Base-by-base conservation (phyloP, 92 coral and sea anemone species). In the Porites cylindrica region DNA sequence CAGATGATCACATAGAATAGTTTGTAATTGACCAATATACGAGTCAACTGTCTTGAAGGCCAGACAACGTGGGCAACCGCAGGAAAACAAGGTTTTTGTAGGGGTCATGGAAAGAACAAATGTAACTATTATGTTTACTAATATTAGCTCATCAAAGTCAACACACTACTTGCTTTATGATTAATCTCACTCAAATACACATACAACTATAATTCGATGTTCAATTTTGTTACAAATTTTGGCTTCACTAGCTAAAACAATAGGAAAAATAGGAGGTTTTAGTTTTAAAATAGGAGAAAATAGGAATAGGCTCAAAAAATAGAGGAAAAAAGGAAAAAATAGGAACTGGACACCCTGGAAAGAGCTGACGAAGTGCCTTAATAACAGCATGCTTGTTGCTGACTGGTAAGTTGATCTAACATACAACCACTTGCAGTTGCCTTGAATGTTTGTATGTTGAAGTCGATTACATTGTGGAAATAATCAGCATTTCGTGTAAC, bases 31-130 rank as follows among this genome's bases (percentile, higher is more conserved):
- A 9, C 80, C 85, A 3, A 70, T 79, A 60, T 78, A 70, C 10
- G 90, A 79, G 64, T 86, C 90, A 0, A 79, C 85, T 11, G 80
- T 86, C 10, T 68, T 65, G n/a, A 77, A 85, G 29, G 89, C 84
- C 12, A 85, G 51, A 10, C 83, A 78, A 16, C 51, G 9, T 23
- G 84, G 83, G 70, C 84, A 85, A 51, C 26, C 75, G 29, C 89
- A 85, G 3, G 69, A 1, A 3, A 18, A 8, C 23, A 5, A 21
- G 71, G 18, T 24, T 66, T 20, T 71, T 71, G 85, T 24, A 24
- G 26, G 1, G 26, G 26, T 24, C 26, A 24, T 24, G 26, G 26
- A 24, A 24, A 24, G 1, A 24, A 24, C 26, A 24, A 24, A 24
- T 24, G 26, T 1, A 24, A 24, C 26, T 24, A 24, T 24, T 24